Conservation (phyloP, 2,888 invertebrate species). For the Pyrrhia umbra region DNA sequence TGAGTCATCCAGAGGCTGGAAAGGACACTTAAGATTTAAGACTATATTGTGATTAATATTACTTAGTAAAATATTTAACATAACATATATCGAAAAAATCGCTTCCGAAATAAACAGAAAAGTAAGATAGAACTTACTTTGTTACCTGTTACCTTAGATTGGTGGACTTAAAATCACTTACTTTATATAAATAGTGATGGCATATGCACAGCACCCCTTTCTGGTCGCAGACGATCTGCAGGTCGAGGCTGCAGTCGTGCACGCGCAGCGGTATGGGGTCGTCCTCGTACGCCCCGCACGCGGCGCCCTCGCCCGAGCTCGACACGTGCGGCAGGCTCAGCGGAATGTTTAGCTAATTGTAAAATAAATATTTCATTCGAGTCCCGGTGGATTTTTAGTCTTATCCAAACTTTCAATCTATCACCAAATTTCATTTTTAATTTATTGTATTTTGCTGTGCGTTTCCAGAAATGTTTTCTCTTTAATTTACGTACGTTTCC, state of each 20-base stretch:
- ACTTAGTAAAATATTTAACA: no score
- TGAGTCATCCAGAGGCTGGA: slow-evolving; percentile 90
- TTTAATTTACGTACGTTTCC: no score
- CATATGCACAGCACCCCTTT: slow-evolving; percentile 93
- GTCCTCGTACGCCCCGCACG: slow-evolving; percentile 94
- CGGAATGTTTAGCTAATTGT: slow-evolving; percentile 95
- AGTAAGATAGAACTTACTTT: no score
- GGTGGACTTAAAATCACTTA: slow-evolving; percentile 64
- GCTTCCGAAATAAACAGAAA: no score
- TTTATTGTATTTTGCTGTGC: no score
- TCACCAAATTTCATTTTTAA: no score
- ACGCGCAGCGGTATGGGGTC: slow-evolving; percentile 94
- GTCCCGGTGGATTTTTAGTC: no score
- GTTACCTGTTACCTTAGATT: neutral
- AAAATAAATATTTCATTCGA: neutral
- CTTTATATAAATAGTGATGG: slow-evolving; percentile 96
- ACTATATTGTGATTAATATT: no score
- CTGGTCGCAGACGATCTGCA: slow-evolving; percentile 94
- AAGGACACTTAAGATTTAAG: neutral
- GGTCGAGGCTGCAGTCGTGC: slow-evolving; percentile 95
- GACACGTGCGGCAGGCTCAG: slow-evolving; percentile 94
- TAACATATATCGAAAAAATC: no score
- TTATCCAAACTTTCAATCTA: no score
- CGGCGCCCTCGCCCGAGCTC: slow-evolving; percentile 84
- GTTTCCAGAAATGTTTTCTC: no score